Percentiles rank a stretch among this genome's conserved stretches.
Conservation (phyloP, 2,888 invertebrate genomes). For the Fragum whitleyi region DNA sequence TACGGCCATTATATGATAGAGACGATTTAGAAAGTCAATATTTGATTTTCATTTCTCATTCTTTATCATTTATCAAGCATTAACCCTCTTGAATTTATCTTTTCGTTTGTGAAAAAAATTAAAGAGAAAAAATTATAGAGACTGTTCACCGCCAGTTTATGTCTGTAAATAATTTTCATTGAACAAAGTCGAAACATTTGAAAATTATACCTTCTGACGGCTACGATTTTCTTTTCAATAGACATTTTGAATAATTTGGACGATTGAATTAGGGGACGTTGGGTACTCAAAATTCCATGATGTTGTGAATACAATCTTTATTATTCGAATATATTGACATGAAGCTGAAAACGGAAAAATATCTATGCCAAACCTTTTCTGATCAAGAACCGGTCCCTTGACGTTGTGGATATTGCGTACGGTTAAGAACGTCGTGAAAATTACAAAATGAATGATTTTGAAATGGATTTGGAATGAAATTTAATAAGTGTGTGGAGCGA, state of each 20-base stretch:
- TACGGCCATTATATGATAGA: not conserved
- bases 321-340: too few relatives aligned
- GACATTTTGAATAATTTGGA: not conserved
- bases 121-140: not conserved
- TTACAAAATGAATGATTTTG: too few relatives aligned
- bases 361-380: too few relatives aligned
- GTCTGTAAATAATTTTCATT: not conserved
- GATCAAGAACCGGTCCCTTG: too few relatives aligned
- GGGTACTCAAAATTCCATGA: not conserved
- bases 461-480: too few relatives aligned
- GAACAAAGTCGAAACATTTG: constrained; percentile 3
- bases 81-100: not conserved
- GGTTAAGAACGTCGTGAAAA: too few relatives aligned
- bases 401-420: too few relatives aligned
- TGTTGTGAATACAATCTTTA: too few relatives aligned
- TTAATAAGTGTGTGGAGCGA: too few relatives aligned
- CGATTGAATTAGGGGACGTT: not conserved
- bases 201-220: not conserved
- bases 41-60: constrained; percentile 1
- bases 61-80: constrained; percentile 4
- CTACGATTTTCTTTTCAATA: not conserved
- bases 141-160: not conserved
- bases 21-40: constrained; percentile 4
- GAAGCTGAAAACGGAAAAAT: too few relatives aligned
- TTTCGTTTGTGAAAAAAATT: not conserved